phyloP scores from a whole-genome alignment of 2,888 invertebrate genomes.

The Drosophila nigricruria region DNA sequence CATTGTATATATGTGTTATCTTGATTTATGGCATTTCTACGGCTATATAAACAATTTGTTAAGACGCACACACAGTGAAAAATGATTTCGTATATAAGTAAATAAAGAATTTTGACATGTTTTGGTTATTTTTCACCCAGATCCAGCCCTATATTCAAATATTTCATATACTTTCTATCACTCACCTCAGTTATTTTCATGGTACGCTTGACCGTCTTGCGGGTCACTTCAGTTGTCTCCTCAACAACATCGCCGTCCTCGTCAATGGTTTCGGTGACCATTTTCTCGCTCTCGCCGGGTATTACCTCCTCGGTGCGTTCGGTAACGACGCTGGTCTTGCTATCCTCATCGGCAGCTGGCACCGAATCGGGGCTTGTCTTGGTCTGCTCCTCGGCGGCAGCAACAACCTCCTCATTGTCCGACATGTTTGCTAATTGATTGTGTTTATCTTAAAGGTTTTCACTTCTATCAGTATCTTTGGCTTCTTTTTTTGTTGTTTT shows the following conservation, averaged over 20 bases:
- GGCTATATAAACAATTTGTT: constrained; percentile 77
- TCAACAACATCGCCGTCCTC: constrained; percentile 85
- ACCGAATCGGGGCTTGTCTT: constrained; percentile 26
- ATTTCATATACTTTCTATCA: constrained; percentile 14
- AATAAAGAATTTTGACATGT: constrained; percentile 62
- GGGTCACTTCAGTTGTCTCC: constrained; percentile 84
- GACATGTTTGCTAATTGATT: constrained; percentile 76
- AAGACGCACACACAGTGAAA: constrained; percentile 56
- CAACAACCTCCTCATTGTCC: constrained; percentile 83
- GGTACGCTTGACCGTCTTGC: constrained; percentile 84
- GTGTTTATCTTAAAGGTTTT: constrained; percentile 26
- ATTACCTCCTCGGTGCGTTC: constrained; percentile 76
- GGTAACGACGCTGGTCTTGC: constrained; percentile 69
- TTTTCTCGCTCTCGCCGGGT: constrained; percentile 80
- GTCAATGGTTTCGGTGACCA: constrained; percentile 82
- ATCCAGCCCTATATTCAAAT: neutral
- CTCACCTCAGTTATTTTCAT: constrained; percentile 85
- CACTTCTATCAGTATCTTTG: constrained; percentile 17
- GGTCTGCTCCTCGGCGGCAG: constrained; percentile 59
- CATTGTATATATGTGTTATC: constrained; percentile 49
- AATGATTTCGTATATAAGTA: constrained; percentile 42
- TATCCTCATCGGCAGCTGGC: constrained; percentile 50
- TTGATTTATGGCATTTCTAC: constrained; percentile 70
- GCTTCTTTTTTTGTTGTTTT: constrained; percentile 3
- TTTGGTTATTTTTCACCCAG: constrained; percentile 29